Conservation (phyloP, 2,113 vertebrate genomes). For the Chunga burmeisteri region DNA sequence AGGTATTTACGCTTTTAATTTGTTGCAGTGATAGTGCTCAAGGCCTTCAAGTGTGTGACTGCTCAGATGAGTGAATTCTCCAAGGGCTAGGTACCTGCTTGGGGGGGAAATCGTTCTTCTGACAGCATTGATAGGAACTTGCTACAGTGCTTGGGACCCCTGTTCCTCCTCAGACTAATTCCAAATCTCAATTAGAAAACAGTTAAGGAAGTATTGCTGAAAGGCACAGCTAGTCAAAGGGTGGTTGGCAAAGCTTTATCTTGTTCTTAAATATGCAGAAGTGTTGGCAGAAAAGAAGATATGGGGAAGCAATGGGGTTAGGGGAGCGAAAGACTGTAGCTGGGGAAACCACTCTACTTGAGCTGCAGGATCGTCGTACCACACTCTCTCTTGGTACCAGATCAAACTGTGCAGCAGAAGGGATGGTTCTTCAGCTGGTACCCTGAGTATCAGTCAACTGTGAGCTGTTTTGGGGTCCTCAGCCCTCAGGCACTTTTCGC, state of each 20-base stretch:
- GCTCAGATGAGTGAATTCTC: not conserved
- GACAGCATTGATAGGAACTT: not conserved
- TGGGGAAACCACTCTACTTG: not conserved
- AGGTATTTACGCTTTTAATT: constrained; percentile 74
- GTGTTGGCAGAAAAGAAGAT: not conserved
- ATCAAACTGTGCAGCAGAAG: not conserved
- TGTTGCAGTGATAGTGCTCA: not conserved
- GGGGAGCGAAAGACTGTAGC: not conserved
- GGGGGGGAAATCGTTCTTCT: not conserved
- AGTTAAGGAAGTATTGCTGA: not conserved
- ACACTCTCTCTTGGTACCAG: not conserved
- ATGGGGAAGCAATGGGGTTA: not conserved
- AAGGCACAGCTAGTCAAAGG: not conserved
- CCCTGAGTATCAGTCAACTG: not conserved
- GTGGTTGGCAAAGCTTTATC: not conserved
- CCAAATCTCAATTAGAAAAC: not conserved
- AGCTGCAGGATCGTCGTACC: not conserved
- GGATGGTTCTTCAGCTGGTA: not conserved
- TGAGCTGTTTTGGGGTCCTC: not conserved
- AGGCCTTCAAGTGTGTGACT: not conserved
- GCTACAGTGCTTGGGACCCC: not conserved
- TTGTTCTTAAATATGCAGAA: not conserved
- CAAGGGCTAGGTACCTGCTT: not conserved
- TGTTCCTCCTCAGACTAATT: not conserved
- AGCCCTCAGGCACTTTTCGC: not conserved